These are phyloP conservation scores for Bombylius major DNA, from an alignment of 2,888 invertebrate genomes.

Conservation along the genomic window DNA sequence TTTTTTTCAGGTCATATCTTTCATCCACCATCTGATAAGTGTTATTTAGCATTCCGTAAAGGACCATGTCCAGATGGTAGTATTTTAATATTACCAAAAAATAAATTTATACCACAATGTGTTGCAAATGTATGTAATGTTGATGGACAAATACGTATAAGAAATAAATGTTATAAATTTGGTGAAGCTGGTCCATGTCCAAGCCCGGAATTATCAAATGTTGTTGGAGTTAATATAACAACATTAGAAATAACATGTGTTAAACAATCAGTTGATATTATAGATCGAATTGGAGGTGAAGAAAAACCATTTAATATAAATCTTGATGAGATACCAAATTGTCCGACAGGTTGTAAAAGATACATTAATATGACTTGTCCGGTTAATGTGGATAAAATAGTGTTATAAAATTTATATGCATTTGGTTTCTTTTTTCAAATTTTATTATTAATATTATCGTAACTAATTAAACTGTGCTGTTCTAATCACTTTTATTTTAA, in stretches of 20 bases:
- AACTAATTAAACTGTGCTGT: too few relatives aligned
- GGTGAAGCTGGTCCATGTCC: conserved; percentile 23
- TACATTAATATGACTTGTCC: conserved; percentile 24
- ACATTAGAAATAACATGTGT: conserved; percentile 47
- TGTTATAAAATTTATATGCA: too few relatives aligned
- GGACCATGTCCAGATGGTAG: conserved; percentile 49
- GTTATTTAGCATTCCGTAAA: conserved; percentile 48
- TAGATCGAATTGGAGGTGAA: conserved; percentile 28
- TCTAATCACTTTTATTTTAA: too few relatives aligned
- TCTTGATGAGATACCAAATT: conserved; percentile 19
- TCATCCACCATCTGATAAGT: conserved; percentile 46
- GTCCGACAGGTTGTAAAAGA: conserved; percentile 23
- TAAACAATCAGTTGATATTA: conserved; percentile 21
- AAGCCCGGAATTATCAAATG: conserved; percentile 32
- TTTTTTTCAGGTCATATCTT: conserved; percentile 43
- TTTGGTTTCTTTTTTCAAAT: too few relatives aligned
- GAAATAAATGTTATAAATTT: conserved; percentile 24
- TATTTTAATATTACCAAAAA: conserved; percentile 42
- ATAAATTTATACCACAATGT: conserved; percentile 46
- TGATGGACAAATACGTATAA: conserved; percentile 40
- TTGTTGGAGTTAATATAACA: conserved; percentile 48
- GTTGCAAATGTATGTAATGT: conserved; percentile 45
- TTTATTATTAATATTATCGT: too few relatives aligned
- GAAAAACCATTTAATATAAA: conserved; percentile 7
- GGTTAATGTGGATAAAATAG: too few relatives aligned